Base-by-base conservation (phyloP, 2,888 invertebrate genomes). In the Cataglyphis livida region DNA sequence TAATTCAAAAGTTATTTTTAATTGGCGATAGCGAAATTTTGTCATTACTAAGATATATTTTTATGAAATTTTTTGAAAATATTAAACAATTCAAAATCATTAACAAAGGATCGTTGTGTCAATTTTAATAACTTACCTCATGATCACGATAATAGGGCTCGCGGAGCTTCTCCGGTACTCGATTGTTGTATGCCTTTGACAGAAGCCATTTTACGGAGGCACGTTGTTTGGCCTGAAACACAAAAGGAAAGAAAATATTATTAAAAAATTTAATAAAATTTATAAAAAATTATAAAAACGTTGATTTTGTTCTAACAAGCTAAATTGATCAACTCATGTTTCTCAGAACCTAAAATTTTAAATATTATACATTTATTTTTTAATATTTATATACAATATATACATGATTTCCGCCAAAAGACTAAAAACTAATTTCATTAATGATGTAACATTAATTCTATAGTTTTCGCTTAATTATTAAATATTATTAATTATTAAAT, bases 161-260 rank as follows among this genome's bases (percentile, higher is more conserved):
- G 94, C 96, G 96, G 89, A 99, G 96, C 95, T 99, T 98, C 94
- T 98, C 97, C 91, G 99, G 99, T 95, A 97, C 98, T 95, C 97
- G 96, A 96, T 98, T 98, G 96, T 98, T 98, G 96, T 98, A 99
- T 88, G 99, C 98, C 96, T 99, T 99, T 92, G 98, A 98, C 91
- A 99, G 96, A 92, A 99, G 97, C 99, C 99, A 99, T 96, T 98
- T 98, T 93, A 99, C 97, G 93, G 98, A 98, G 94, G 98, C 98
- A 95, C 98, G 96, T 95, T 99, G 98, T 96, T 98, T 98, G 93
- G 99, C 98, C 99, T 99, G 96, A 32, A 97, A 97, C 62, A 38
- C 54, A 76, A 48, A 32, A 48, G 59, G 10, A 41, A 5, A 28
- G 21, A 35, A 51, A 51, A 51, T 15, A 51, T 48, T 48, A 18